Conservation (phyloP, 2,888 invertebrate genomes). For the Parapristionchus giblindavisi region DNA sequence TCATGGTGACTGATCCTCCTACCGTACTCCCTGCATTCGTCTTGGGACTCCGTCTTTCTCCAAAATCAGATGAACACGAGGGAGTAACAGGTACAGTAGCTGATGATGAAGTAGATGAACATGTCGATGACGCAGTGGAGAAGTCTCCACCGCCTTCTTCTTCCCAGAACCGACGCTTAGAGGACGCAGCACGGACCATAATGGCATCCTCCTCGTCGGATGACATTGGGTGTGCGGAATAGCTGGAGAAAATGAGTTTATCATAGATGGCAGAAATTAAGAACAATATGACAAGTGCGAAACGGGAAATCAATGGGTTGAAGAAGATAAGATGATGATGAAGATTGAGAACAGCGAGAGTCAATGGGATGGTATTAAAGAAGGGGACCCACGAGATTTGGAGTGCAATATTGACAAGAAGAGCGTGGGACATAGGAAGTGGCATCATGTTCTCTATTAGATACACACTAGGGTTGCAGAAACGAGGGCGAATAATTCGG, state of each 20-base stretch:
- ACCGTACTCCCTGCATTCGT: neutral
- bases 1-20: neutral
- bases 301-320: neutral
- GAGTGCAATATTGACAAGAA: no score
- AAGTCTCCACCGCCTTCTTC: conserved; percentile 8
- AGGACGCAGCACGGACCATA: no score
- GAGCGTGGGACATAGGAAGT: no score
- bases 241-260: neutral
- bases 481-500: no score
- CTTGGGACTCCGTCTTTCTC: conserved; percentile 14
- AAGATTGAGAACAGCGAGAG: neutral
- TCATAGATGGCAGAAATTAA: neutral
- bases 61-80: conserved; percentile 17
- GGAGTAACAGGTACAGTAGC: neutral
- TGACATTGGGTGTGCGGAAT: neutral
- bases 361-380: no score
- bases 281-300: neutral
- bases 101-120: neutral
- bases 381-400: no score
- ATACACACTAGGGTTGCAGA: no score
- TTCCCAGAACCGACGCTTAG: conserved; percentile 24
- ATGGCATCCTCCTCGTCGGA: conserved; percentile 39
- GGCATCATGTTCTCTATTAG: no score
- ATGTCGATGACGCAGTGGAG: neutral
- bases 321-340: neutral